Base-by-base conservation (phyloP, 2,113 vertebrate genomes). In the Chloropsis cyanopogon region DNA sequence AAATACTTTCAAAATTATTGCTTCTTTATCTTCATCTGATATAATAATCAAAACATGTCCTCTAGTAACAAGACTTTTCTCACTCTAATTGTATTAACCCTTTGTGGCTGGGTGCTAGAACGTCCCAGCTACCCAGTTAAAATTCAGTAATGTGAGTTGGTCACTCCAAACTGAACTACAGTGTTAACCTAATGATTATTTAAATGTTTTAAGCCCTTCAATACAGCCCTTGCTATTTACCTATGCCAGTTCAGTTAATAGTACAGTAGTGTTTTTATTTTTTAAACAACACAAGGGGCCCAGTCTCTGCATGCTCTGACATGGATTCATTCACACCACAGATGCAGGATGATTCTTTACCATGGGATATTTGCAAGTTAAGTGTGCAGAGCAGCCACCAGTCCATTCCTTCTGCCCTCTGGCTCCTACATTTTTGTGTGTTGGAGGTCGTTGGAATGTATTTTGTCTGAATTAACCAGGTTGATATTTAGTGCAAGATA, bases 11-110 rank as follows among this genome's bases (percentile, higher is more conserved):
- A 85, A 97, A 98, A 97, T 97, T 96, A 97, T 93, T 97, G 85
- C 97, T 97, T 96, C 97, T 97, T 96, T 97, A 96, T 97, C 96
- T 97, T 97, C 94, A 92, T 96, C 96, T 97, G 96, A 97, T 98
- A 97, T 97, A 93, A 97, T 97, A 97, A 98, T 98, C 97, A 98
- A 97, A 97, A 97, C 91, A 94, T 97, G 94, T 97, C 96, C 95
- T 96, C 97, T 97, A 97, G 96, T 96, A 97, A 97, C 88, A 78
- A 96, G 96, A 87, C 92, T 97, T 96, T 93, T 71, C 96, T 95
- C 85, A 89, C 91, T 95, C 29, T 97, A 96, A 97, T 96, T 96
- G 29, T 93, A 57, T 97, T 97, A 97, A 98, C 97, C 83, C 93
- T 96, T 97, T 83, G 88, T 92, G 61, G 23, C 86, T 85, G 90